A percentile compares a stretch with the other conserved stretches of the same genome.
Evolutionary conservation across 2,888 invertebrate species (phyloP).

Genomic region (Drosophila anceps): DNA sequence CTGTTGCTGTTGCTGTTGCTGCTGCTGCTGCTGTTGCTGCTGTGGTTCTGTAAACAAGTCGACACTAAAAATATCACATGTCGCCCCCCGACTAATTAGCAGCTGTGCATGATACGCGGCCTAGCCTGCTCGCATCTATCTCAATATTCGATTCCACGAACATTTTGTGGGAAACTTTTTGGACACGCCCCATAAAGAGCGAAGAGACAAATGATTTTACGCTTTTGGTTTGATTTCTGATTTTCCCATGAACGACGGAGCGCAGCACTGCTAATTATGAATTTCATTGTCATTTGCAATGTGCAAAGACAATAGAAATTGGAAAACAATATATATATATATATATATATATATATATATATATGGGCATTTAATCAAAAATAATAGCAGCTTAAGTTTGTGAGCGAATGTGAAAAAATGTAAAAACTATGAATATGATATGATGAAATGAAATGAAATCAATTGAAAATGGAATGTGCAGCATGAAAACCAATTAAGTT

Average conservation of each 20-base stretch:
- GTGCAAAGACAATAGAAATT: not conserved
- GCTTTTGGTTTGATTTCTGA: conserved; percentile 18
- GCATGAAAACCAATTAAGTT: not conserved
- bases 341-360: too few species aligned
- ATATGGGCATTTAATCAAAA: not conserved
- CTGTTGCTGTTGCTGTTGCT: conserved; percentile 9
- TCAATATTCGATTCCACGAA: conserved; percentile 23
- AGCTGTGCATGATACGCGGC: conserved; percentile 26
- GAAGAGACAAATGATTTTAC: conserved; percentile 32
- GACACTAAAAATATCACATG: conserved; percentile 73
- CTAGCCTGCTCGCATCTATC: not conserved
- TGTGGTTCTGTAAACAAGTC: conserved; percentile 62
- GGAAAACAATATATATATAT: conserved; percentile 4
- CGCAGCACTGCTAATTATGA: not conserved
- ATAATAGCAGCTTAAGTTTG: not conserved
- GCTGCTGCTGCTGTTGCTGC: conserved; percentile 13
- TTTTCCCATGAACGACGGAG: conserved; percentile 49
- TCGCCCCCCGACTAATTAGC: conserved; percentile 60
- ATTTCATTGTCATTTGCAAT: not conserved
- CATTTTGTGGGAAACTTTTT: conserved; percentile 57
- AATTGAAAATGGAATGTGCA: not conserved
- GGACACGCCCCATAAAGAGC: conserved; percentile 50
- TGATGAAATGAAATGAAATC: not conserved
- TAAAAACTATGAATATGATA: not conserved
- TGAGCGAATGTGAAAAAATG: not conserved